These are phyloP conservation scores for Pycnomerus fuliginosus DNA, from an alignment of 2,888 invertebrate species.

Conservation along the genomic window DNA sequence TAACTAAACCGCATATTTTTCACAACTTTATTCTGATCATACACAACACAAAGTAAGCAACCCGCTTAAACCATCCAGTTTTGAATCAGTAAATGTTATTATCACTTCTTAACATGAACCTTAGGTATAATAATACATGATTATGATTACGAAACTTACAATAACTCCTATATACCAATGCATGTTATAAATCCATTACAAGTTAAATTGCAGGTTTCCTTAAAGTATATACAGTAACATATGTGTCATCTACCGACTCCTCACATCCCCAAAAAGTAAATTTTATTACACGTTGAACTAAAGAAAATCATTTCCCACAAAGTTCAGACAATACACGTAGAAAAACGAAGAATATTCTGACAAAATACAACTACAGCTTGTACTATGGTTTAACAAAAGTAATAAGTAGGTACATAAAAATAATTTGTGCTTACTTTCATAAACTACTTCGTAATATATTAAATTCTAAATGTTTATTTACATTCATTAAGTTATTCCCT, in stretches of 20 bases:
- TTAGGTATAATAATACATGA: conserved; percentile 18
- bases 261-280: too few species aligned
- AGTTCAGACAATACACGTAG: too few species aligned
- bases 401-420: conserved; percentile 1
- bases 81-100: conserved; percentile 31
- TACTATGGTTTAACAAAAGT: too few species aligned
- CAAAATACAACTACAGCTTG: too few species aligned
- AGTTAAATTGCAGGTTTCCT: too few species aligned
- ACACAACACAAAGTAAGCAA: conserved; percentile 44
- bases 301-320: too few species aligned
- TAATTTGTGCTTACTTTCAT: background rate
- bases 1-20: conserved; percentile 6
- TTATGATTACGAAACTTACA: conserved; percentile 21
- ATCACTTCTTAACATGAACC: conserved; percentile 34
- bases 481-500: conserved; percentile 3
- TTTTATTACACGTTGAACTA: too few species aligned
- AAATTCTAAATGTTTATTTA: conserved; percentile 3
- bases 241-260: too few species aligned
- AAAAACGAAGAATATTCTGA: too few species aligned
- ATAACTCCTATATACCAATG: too few species aligned
- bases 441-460: conserved; percentile 4
- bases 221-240: too few species aligned
- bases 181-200: too few species aligned
- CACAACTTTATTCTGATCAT: conserved; percentile 33
- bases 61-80: conserved; percentile 35